A percentile compares a stretch with the other conserved stretches of the same genome.
Conservation (phyloP, 2,797 vertebrate genomes). For the Echiichthys vipera region DNA sequence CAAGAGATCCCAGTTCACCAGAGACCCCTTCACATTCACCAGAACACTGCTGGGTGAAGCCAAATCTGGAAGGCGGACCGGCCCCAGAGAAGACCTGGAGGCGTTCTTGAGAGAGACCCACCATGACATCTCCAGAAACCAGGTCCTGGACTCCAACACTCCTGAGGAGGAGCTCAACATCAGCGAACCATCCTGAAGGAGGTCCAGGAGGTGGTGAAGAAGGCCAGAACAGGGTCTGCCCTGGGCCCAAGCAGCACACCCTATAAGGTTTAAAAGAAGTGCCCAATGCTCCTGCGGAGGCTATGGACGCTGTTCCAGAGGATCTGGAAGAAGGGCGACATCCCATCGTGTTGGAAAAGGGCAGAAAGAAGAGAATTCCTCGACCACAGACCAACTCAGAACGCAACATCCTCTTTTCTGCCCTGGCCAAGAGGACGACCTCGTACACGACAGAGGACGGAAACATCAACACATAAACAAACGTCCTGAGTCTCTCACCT, state of each 20-base stretch:
- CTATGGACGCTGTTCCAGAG: neutral
- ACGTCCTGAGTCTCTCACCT: too few relatives aligned
- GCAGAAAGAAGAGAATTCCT: neutral
- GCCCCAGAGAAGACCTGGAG: neutral
- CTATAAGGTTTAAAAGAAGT: neutral
- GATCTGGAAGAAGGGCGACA: neutral
- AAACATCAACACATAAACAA: too few relatives aligned
- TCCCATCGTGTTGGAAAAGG: neutral
- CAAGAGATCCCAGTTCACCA: neutral
- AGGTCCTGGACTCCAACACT: neutral
- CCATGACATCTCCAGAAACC: neutral
- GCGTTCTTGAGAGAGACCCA: neutral
- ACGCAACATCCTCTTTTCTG: neutral
- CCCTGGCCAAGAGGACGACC: too few relatives aligned
- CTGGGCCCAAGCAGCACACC: neutral
- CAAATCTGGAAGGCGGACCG: neutral
- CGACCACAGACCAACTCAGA: neutral
- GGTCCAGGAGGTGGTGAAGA: neutral
- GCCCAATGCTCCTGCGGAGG: neutral
- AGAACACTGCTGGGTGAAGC: constrained; percentile 5
- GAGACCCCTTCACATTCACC: neutral
- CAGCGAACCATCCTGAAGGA: neutral
- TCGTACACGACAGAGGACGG: too few relatives aligned
- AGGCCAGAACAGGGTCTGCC: neutral
- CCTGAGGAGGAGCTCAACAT: neutral